Conservation (phyloP, 2,888 invertebrate species). For the Saturnia japonica region DNA sequence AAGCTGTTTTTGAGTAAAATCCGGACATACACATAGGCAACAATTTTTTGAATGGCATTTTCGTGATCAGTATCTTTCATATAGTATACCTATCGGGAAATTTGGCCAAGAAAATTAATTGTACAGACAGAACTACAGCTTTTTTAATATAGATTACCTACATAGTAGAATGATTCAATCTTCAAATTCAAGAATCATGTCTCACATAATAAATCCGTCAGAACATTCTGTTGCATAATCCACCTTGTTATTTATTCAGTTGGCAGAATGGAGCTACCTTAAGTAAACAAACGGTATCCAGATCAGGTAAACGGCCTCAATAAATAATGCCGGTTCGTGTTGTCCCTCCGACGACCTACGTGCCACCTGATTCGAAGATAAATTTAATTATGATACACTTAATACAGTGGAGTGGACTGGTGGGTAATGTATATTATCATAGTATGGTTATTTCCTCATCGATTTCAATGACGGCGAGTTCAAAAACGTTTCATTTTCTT, state of each 20-base stretch:
- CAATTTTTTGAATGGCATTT: too few relatives aligned
- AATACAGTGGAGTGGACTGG: background rate
- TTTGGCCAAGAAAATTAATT: too few relatives aligned
- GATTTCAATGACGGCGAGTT: too few relatives aligned
- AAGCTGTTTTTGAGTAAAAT: too few relatives aligned
- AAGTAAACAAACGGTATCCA: constrained; percentile 1
- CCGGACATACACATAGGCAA: too few relatives aligned
- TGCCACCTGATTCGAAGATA: background rate
- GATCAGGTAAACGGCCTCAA: constrained; percentile 7
- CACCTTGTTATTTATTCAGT: constrained; percentile 6
- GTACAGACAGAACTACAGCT: too few relatives aligned
- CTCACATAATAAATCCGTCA: background rate
- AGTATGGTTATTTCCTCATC: too few relatives aligned
- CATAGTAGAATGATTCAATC: background rate
- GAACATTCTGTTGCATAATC: background rate
- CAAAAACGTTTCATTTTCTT: too few relatives aligned
- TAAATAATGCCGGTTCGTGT: constrained; percentile 12
- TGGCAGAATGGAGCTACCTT: constrained; percentile 3
- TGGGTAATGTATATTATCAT: background rate
- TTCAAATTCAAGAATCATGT: background rate
- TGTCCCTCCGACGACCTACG: background rate
- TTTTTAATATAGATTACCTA: too few relatives aligned
- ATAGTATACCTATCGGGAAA: too few relatives aligned
- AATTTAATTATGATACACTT: background rate
- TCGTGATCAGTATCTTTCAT: too few relatives aligned